Percentiles rank a stretch among this genome's conserved stretches.
Evolutionary conservation across 2,113 vertebrate species (phyloP).

Genomic region (Andinoacara biseriatus): DNA sequence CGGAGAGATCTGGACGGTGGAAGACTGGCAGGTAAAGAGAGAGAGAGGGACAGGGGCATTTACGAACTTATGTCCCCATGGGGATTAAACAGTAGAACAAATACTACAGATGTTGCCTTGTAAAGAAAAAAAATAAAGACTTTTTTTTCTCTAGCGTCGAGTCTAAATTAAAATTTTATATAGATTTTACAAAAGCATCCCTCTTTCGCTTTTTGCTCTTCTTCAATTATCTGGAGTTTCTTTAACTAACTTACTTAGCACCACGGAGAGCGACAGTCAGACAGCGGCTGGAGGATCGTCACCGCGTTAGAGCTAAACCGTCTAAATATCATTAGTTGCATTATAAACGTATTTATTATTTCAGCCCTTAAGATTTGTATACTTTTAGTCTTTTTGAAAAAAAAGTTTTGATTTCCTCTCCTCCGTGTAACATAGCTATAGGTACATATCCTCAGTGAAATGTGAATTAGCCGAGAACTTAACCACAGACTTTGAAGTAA

Average conservation of each 20-base stretch:
- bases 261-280: not conserved
- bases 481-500: not conserved
- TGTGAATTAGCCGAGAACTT: not conserved
- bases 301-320: not conserved
- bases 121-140: not conserved
- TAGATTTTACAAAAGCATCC: not conserved
- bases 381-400: no score
- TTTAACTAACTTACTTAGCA: not conserved
- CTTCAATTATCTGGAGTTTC: not conserved
- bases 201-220: not conserved
- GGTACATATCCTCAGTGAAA: not conserved
- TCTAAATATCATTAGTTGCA: not conserved
- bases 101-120: not conserved
- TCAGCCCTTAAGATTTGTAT: no score
- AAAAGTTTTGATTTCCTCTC: not conserved
- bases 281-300: not conserved
- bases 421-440: rapidly evolving
- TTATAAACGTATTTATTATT: no score
- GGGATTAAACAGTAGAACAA: no score
- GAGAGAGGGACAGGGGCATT: rapidly evolving
- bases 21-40: constrained; percentile 71
- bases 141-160: not conserved
- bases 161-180: not conserved
- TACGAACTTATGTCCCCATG: not conserved
- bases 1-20: constrained; percentile 59